A percentile compares a stretch with the other conserved stretches of the same genome.
Evolutionary conservation across 2,888 invertebrate genomes (phyloP).

Genomic region (Drosophila multiciliata): DNA sequence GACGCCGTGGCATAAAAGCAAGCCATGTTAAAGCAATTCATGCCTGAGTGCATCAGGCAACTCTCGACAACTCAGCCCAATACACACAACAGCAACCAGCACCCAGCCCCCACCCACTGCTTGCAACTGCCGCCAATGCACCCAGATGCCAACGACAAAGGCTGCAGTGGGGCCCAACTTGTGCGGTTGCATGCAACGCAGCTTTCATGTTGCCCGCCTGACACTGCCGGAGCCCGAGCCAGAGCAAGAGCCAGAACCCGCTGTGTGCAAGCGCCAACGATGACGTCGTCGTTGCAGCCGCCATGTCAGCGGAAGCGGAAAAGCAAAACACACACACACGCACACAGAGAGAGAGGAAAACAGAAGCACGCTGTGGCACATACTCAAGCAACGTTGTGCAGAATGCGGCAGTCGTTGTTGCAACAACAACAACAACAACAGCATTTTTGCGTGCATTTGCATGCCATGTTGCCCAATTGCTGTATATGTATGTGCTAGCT

Average conservation of each 20-base stretch:
- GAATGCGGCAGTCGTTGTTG: conserved; percentile 45
- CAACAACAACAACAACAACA: conserved; percentile 43
- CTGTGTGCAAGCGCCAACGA: conserved; percentile 32
- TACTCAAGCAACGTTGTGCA: conserved; percentile 50
- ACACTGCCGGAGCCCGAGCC: conserved; percentile 7
- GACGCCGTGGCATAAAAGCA: conserved; percentile 62
- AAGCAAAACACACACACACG: conserved; percentile 31
- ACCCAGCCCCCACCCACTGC: background rate
- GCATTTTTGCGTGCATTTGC: conserved; percentile 66
- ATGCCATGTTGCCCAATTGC: conserved; percentile 53
- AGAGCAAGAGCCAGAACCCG: conserved; percentile 9
- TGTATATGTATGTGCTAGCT: conserved; percentile 21
- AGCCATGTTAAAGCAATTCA: conserved; percentile 74
- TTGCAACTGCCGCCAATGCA: conserved; percentile 12
- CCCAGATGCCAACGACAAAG: conserved; percentile 60
- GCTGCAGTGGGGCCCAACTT: conserved; percentile 70
- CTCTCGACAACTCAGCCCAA: conserved; percentile 19
- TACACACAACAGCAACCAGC: conserved; percentile 1
- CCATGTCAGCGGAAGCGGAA: conserved; percentile 78
- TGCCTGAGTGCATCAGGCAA: conserved; percentile 71
- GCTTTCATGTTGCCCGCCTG: conserved; percentile 68
- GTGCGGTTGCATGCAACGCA: conserved; percentile 77
- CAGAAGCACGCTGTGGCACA: conserved; percentile 18
- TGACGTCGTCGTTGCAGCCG: conserved; percentile 57
- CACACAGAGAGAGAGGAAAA: conserved; percentile 14